A percentile compares a stretch with the other conserved stretches of the same genome.
Conservation (phyloP, 2,888 invertebrate species). For the Lysandra bellargus region DNA sequence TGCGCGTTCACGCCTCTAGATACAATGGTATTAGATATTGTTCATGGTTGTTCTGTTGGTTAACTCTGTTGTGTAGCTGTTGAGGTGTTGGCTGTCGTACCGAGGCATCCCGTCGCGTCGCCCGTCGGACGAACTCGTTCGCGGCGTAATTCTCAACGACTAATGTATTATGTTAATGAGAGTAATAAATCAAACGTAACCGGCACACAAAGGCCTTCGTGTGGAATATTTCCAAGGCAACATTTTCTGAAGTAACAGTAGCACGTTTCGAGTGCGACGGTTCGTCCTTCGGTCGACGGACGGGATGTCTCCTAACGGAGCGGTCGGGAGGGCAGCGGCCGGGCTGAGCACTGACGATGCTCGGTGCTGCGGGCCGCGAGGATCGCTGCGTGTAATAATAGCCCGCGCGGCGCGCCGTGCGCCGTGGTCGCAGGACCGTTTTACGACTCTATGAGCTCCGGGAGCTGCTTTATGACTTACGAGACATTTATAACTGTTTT, state of each 20-base stretch:
- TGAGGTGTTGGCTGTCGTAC: slow-evolving; percentile 39
- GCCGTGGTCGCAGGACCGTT: neutral
- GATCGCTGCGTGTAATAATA: slow-evolving; percentile 8
- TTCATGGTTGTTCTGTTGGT: slow-evolving; percentile 57
- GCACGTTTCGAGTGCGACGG: neutral
- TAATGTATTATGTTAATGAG: neutral
- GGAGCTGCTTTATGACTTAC: neutral
- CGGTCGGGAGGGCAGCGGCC: neutral
- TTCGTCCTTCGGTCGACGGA: neutral
- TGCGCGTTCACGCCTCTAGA: slow-evolving; percentile 63
- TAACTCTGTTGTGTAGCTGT: slow-evolving; percentile 52
- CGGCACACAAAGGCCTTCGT: neutral
- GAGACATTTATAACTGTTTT: neutral
- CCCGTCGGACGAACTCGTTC: neutral
- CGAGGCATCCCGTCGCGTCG: slow-evolving; percentile 35
- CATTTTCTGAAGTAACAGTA: neutral
- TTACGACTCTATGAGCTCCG: slow-evolving; percentile 10
- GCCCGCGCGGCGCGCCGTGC: neutral
- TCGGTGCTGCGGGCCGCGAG: neutral
- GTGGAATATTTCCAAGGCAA: neutral
- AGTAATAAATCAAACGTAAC: neutral
- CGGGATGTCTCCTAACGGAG: neutral
- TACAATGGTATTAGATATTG: slow-evolving; percentile 50
- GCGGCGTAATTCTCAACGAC: neutral
- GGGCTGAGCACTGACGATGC: neutral